Base-by-base conservation (phyloP, 2,797 vertebrate genomes). In the Tapirus indicus region DNA sequence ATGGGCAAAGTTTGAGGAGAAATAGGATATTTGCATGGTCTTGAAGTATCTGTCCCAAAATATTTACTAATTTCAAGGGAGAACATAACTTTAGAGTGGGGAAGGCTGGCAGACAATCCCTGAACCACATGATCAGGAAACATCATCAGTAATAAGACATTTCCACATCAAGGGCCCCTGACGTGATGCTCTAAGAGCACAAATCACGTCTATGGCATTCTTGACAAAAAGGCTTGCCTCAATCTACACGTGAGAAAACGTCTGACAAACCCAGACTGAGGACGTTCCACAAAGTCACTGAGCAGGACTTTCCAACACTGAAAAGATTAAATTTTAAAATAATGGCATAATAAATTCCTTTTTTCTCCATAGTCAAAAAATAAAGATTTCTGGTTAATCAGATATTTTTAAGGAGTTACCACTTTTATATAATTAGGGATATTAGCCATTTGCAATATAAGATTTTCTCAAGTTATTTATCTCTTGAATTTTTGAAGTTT, bases 271-370 rank as follows among this genome's bases (percentile, higher is more conserved):
- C 86, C 69, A 83, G 44, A 38, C 32, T 10, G 52, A 60, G 47
- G 58, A 21, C n/a, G 9, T 14, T 44, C 52, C 52, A 82, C 68
- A 88, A 87, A 88, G 68, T 58, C 75, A 75, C 80, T 66, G 18
- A 66, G 47, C 69, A 71, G 29, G 35, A 25, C 12, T 68, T 93
- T 62, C 72, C 29, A 47, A 68, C 52, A 83, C 4, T 47, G 20
- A 72, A 84, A 88, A 47, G 29, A 79, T 79, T 85, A 71, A 78
- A 71, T 79, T 78, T 92, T 17, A 29, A n/a, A 89, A 80, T 64
- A 71, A 49, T 38, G 9, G 29, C 49, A 86, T 66, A 80, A 21
- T 58, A 74, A 85, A 44, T 71, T 79, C 23, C 21, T 49, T 88
- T 85, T 78, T 27, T 72, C 64, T 66, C 60, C 86, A 16, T 69